Percentiles rank a stretch among this genome's conserved stretches.
Conservation (phyloP, 92 coral and sea anemone species). For the Phenganax marumi region DNA sequence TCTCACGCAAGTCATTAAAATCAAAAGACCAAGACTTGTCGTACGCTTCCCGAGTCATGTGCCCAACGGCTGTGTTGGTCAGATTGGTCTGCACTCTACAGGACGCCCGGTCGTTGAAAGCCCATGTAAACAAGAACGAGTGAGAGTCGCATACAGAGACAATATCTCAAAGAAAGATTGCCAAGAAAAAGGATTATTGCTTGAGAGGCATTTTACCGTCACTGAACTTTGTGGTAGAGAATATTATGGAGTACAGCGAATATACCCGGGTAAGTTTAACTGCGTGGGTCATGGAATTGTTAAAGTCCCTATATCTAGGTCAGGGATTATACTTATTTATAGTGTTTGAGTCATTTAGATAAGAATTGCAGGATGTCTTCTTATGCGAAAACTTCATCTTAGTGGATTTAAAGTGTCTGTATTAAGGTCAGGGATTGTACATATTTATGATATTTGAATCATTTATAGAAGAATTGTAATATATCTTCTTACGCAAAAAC, state of each 20-base stretch:
- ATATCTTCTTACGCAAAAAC: too few relatives aligned
- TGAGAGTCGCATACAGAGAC: constrained; percentile 30
- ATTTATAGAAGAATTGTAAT: too few relatives aligned
- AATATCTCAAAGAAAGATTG: constrained; percentile 39
- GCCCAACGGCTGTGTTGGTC: constrained; percentile 36
- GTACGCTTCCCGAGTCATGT: constrained; percentile 29
- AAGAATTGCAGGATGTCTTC: too few relatives aligned
- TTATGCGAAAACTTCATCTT: too few relatives aligned
- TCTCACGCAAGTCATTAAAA: constrained; percentile 26
- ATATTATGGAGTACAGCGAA: constrained; percentile 31
- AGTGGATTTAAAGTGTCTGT: too few relatives aligned
- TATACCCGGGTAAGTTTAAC: constrained; percentile 34
- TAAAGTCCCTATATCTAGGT: neutral
- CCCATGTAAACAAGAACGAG: constrained; percentile 28
- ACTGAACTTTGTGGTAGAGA: constrained; percentile 38
- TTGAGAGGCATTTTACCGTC: constrained; percentile 33
- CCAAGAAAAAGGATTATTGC: constrained; percentile 25
- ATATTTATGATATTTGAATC: too few relatives aligned
- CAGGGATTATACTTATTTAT: too few relatives aligned
- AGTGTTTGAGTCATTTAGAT: too few relatives aligned
- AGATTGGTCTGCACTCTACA: constrained; percentile 6
- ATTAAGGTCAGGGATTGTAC: too few relatives aligned
- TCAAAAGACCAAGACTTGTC: constrained; percentile 15
- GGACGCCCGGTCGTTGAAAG: constrained; percentile 25
- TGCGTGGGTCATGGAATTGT: neutral